Percentiles rank a stretch among this genome's conserved stretches.
phyloP scores from a whole-genome alignment of 1,140 invertebrate species.

The Venustaconcha ellipsiformis region DNA sequence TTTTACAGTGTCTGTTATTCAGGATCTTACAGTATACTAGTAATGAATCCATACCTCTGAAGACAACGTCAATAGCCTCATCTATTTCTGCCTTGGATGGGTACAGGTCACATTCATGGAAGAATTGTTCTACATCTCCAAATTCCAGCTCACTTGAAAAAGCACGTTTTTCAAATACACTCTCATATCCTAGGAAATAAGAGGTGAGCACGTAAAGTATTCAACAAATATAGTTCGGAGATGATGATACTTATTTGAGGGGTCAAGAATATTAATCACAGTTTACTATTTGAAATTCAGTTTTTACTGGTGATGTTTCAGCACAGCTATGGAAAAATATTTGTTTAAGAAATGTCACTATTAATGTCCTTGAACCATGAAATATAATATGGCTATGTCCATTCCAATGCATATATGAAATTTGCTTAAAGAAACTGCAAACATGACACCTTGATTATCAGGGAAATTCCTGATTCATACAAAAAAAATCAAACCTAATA shows the following conservation, averaged over 20 bases:
- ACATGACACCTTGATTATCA: too few species aligned
- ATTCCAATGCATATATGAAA: too few species aligned
- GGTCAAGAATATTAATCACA: neutral
- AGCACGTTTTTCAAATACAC: slow-evolving; percentile 63
- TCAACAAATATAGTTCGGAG: neutral
- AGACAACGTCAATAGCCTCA: slow-evolving; percentile 56
- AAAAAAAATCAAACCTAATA: too few species aligned
- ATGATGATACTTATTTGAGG: neutral
- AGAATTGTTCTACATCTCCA: slow-evolving; percentile 56
- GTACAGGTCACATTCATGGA: slow-evolving; percentile 64
- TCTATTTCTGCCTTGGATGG: slow-evolving; percentile 61
- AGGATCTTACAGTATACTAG: neutral
- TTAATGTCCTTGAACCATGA: too few species aligned
- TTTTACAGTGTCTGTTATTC: too few species aligned
- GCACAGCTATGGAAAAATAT: too few species aligned
- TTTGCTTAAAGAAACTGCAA: too few species aligned
- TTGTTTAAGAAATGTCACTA: too few species aligned
- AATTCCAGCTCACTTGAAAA: slow-evolving; percentile 62
- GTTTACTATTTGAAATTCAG: too few species aligned
- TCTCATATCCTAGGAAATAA: slow-evolving; percentile 60
- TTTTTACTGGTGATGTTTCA: too few species aligned
- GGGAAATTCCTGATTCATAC: too few species aligned
- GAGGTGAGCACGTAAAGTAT: neutral
- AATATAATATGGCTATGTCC: too few species aligned
- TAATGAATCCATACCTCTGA: slow-evolving; percentile 36